Base-by-base conservation (phyloP, 2,888 invertebrate species). In the Lochmaea crataegi region DNA sequence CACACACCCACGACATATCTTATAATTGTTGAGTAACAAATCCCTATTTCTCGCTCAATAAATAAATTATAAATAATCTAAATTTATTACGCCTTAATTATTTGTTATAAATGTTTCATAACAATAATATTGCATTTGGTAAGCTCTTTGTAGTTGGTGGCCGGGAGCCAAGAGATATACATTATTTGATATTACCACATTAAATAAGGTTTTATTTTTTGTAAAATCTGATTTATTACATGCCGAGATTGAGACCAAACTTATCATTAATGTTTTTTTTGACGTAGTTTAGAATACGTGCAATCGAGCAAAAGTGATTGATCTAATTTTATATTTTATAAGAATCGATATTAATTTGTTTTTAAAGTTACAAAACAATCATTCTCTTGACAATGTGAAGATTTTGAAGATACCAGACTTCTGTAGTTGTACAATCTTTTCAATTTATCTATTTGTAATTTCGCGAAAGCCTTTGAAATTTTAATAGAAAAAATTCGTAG, bases 1-100 rank as follows among this genome's bases (percentile, higher is more conserved):
- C 32, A 70, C 70, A 70, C 70, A 64, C 65, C 70, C 70, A 70
- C 70, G 56, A 70, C 70, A 70, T 70, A 64, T 64, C 70, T 70
- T 45, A 63, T 45, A 32, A n/a, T 32, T 63, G 65, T 70, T 70
- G 42, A 60, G 70, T 56, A 70, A 70, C 70, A 70, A 70, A 64
- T 70, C 64, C 56, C 64, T 56, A 45, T 70, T 70, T 70, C 48
- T 60, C 48, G 60, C 16, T 68, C 68, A 70, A 70, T 70, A 70
- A 70, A 70, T 70, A 65, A 70, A 65, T 70, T 70, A 57, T 65
- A 70, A 70, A 70, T 70, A 70, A 70, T 70, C 70, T 69, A 70
- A 70, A 70, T 70, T 70, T 70, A 70, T 70, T 65, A 65, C 70
- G 70, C 70, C 70, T 70, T 70, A 70, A 70, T 70, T 70, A 70